phyloP scores from a whole-genome alignment of 2,113 vertebrate species.

The Pelecanoides urinatrix region DNA sequence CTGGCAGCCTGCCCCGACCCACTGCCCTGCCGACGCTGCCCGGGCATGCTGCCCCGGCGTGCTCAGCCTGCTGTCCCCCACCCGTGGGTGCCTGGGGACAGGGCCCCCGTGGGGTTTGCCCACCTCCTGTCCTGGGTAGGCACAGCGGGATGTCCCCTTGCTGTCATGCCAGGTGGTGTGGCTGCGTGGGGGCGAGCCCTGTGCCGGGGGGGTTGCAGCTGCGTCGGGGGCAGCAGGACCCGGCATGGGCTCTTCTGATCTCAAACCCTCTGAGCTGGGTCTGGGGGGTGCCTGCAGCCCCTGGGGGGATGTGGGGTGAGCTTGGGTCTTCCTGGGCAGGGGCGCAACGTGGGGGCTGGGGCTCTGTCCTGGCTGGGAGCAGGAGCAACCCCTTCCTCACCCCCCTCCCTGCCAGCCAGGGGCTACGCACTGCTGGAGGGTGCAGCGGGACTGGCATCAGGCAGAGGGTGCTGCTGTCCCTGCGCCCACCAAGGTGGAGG shows the following conservation, averaged over 20 bases:
- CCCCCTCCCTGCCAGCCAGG: no score
- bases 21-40: not conserved
- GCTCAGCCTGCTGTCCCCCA: not conserved
- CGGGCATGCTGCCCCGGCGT: accelerated
- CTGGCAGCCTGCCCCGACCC: not conserved
- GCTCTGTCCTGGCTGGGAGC: not conserved
- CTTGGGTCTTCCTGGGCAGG: not conserved
- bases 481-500: not conserved
- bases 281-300: not conserved
- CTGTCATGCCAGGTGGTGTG: accelerated
- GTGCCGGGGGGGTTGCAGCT: not conserved
- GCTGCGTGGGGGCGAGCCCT: not conserved
- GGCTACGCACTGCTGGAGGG: not conserved
- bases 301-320: not conserved
- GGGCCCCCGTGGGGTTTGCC: not conserved
- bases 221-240: not conserved
- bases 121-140: not conserved
- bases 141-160: not conserved
- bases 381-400: not conserved
- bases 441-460: accelerated
- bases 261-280: not conserved
- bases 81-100: not conserved
- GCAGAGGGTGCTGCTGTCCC: no score
- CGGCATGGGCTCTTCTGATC: not conserved
- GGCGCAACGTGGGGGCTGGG: not conserved